phyloP scores from a whole-genome alignment of 35 echinoderm and acorn worm genomes.

The Hemicentrotus pulcherrimus region DNA sequence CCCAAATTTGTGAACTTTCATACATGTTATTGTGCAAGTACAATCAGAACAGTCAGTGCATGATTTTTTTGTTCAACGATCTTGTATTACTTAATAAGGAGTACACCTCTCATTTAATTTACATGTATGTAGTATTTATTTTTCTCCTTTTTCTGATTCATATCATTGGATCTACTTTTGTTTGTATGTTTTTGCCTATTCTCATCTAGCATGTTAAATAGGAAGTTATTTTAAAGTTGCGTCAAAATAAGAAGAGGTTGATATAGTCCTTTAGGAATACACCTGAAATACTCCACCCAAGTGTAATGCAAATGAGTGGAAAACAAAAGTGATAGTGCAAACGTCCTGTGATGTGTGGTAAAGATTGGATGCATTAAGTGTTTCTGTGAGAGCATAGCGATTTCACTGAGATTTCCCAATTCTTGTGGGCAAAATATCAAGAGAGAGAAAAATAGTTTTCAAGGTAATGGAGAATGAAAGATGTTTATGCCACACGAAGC shows the following conservation, averaged over 20 bases:
- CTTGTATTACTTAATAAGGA: not conserved
- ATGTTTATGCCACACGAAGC: not conserved
- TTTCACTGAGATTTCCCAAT: not conserved
- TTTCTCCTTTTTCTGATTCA: not conserved
- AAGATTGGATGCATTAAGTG: not conserved
- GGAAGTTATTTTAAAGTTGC: not conserved
- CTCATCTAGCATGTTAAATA: not conserved
- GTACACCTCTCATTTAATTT: not conserved
- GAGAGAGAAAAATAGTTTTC: not conserved
- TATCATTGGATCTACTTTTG: not conserved
- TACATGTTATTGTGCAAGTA: not conserved
- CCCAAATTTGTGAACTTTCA: not conserved
- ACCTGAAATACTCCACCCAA: not conserved
- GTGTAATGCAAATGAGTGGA: not conserved
- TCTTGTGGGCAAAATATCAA: not conserved
- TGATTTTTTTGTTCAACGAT: not conserved
- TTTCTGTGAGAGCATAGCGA: not conserved
- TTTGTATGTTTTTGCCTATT: conserved; percentile 1
- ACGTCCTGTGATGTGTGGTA: not conserved
- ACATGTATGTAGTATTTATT: not conserved
- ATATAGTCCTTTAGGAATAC: not conserved
- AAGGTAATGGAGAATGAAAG: not conserved
- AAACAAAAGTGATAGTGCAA: not conserved
- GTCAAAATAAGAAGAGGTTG: conserved; percentile 7
- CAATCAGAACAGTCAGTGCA: not conserved